These are phyloP conservation scores for Myrmecobius fasciatus DNA, from an alignment of 2,113 vertebrate genomes.

Conservation along the genomic window DNA sequence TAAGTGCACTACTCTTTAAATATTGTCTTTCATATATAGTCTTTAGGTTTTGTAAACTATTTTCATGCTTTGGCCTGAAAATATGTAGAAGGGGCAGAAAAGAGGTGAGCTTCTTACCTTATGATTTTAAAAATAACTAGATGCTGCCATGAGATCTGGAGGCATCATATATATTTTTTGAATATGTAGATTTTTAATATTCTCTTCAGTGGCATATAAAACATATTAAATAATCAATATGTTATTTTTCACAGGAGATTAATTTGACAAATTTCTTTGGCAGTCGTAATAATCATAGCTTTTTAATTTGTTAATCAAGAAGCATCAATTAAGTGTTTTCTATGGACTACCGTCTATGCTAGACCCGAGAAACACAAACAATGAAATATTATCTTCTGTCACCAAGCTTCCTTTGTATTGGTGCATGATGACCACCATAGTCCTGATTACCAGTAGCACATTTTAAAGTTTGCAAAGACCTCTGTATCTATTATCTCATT, in stretches of 20 bases:
- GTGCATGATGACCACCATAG: neutral
- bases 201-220: conserved; percentile 4
- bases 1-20: neutral
- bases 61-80: neutral
- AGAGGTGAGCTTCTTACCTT: too few species aligned
- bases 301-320: neutral
- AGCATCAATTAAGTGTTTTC: neutral
- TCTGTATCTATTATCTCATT: neutral
- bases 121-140: too few species aligned
- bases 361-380: neutral
- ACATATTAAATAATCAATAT: neutral
- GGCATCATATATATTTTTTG: neutral
- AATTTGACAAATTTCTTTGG: conserved; percentile 8
- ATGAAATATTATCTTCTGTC: neutral
- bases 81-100: too few species aligned
- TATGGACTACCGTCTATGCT: neutral
- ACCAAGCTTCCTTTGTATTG: neutral
- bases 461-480: neutral
- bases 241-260: neutral
- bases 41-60: neutral
- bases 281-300: neutral
- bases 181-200: neutral
- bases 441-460: neutral
- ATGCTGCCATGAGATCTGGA: neutral
- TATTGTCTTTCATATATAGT: neutral